Conservation (phyloP, 1,140 invertebrate species). For the Geopemphigus sp. region DNA sequence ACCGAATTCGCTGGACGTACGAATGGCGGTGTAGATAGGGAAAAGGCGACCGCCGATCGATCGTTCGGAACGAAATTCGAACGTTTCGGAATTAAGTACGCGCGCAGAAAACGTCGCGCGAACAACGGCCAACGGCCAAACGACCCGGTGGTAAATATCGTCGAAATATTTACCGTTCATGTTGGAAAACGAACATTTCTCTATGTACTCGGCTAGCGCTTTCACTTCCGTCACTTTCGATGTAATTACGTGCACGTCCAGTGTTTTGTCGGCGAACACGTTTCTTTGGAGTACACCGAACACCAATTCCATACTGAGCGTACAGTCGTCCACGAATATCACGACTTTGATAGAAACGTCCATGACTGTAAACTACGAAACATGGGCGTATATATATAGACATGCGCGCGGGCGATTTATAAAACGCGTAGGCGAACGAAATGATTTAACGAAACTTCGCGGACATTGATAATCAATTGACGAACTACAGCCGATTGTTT, state of each 20-base stretch:
- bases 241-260: constrained; percentile 9
- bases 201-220: not conserved
- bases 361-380: too few species aligned
- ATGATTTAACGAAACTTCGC: too few species aligned
- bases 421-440: too few species aligned
- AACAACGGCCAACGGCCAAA: too few species aligned
- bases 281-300: constrained; percentile 24
- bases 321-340: not conserved
- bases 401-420: too few species aligned
- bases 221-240: not conserved
- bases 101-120: not conserved
- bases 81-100: too few species aligned
- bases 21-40: too few species aligned
- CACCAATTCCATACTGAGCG: constrained; percentile 1
- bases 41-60: too few species aligned
- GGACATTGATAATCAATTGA: too few species aligned
- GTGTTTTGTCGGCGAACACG: not conserved
- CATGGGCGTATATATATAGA: not conserved
- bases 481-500: too few species aligned
- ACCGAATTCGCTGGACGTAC: not conserved
- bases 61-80: too few species aligned
- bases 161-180: constrained; percentile 31
- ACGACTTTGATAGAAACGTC: not conserved
- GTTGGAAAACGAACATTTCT: constrained; percentile 24
- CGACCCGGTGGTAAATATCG: too few species aligned